Percentiles rank a stretch among this genome's conserved stretches.
Conservation (phyloP, 2,797 vertebrate species). For the Poecilia gillii region DNA sequence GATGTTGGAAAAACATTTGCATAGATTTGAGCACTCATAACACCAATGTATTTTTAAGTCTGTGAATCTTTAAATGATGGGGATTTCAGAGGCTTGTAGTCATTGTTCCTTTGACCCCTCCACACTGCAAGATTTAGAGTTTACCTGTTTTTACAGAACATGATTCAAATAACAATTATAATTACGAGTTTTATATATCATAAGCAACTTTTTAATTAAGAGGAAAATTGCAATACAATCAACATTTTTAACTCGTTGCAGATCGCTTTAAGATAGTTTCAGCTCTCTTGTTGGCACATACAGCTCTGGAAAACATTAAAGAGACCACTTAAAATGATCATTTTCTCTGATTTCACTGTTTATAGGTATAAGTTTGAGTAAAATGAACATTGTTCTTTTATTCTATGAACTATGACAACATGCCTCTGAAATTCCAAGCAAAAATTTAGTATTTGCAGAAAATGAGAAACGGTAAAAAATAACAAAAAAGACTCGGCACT, state of each 20-base stretch:
- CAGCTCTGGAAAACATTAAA: no score
- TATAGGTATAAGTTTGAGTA: no score
- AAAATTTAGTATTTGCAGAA: no score
- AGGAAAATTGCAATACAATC: not conserved
- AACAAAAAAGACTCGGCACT: no score
- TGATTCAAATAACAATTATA: not conserved
- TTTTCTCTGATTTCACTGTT: no score
- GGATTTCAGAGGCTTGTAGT: not conserved
- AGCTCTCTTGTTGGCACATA: no score
- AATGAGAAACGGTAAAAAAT: no score
- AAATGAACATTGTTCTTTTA: no score
- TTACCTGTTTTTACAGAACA: not conserved
- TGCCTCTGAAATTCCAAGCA: no score
- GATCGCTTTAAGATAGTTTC: not conserved
- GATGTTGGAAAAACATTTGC: constrained; percentile 20
- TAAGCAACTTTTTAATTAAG: not conserved
- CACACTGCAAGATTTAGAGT: not conserved
- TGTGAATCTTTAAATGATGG: not conserved
- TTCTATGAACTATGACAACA: no score
- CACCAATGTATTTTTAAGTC: not conserved
- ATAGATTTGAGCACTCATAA: not conserved
- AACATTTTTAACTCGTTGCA: not conserved
- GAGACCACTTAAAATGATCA: no score
- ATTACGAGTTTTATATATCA: not conserved
- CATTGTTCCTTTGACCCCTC: not conserved